Evolutionary conservation across 2,797 vertebrate genomes (phyloP), one percentile per base, ranked within the genome.

Genomic region (Arrhamphus sclerolepis): DNA sequence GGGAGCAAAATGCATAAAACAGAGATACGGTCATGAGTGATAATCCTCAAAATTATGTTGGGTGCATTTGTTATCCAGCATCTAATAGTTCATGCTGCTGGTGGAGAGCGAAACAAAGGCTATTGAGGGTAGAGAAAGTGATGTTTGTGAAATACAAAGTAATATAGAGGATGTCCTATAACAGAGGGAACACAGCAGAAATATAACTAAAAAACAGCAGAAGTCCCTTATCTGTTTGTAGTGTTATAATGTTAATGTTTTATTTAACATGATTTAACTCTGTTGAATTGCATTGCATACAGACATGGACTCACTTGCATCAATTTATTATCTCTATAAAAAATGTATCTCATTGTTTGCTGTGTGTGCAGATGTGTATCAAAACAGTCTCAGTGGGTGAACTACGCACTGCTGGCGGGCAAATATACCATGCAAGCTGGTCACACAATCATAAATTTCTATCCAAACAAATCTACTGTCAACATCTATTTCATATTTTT

Each of bases 391-490:
- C 64, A 53, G 56, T 44, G 49, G 53, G 41, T 60, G 64, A 46
- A 52, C 42, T n/a, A 21, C 51, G 66, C 58, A 69, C 67, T 41
- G 66, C 49, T 38, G 24, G 26, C 43, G 67, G 58, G 60, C 41
- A 83, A 76, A 77, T 53, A 75, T 14, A 61, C 28, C 61, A 51
- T 59, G 69, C 50, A 67, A 78, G 71, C 79, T 71, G 68, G 65
- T 74, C 77, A 79, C 56, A 80, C 73, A 78, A 61, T 77, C 56
- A 53, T 56, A 53, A 63, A 76, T 53, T 72, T 69, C 57, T 60
- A 56, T 53, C 66, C 71, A 84, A 82, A 78, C 65, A 78, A 72
- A 80, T 78, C 60, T 49, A 44, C 47, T 69, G 72, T 76, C 75
- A 81, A 70, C 69, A 72, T 53, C 55, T 48, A 21, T 66, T 62